Evolutionary conservation across 2,113 vertebrate species (phyloP).

Genomic region (Semnornis frantzii): DNA sequence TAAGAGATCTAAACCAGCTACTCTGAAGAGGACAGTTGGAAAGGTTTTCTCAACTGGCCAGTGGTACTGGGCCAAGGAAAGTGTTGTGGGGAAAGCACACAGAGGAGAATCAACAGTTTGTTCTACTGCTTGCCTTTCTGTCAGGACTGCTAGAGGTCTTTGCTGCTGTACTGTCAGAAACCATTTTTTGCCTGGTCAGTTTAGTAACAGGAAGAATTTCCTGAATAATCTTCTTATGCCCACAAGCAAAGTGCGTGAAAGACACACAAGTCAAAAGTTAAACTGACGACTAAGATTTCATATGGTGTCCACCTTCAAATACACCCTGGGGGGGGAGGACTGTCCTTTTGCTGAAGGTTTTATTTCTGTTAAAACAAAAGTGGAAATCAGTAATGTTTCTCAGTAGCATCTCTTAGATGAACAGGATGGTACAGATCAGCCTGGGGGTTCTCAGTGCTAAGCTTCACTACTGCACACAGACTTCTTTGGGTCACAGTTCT

Average conservation of each 20-base stretch:
- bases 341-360: neutral
- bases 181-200: slow-evolving; percentile 16
- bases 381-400: neutral
- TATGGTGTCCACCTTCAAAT: neutral
- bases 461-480: neutral
- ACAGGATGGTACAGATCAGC: neutral
- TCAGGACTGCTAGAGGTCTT: neutral
- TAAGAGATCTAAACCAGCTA: neutral
- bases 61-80: neutral
- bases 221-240: neutral
- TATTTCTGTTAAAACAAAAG: neutral
- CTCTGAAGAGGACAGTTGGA: neutral
- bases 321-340: neutral
- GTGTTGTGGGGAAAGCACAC: neutral
- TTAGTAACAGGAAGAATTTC: neutral
- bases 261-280: neutral
- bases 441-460: neutral
- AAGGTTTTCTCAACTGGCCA: neutral
- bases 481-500: neutral
- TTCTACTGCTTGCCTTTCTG: neutral
- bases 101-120: neutral
- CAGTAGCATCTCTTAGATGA: neutral
- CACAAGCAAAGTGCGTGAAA: neutral
- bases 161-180: neutral
- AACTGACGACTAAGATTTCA: neutral